Conservation (phyloP, 2,797 vertebrate genomes). For the Balearica regulorum region DNA sequence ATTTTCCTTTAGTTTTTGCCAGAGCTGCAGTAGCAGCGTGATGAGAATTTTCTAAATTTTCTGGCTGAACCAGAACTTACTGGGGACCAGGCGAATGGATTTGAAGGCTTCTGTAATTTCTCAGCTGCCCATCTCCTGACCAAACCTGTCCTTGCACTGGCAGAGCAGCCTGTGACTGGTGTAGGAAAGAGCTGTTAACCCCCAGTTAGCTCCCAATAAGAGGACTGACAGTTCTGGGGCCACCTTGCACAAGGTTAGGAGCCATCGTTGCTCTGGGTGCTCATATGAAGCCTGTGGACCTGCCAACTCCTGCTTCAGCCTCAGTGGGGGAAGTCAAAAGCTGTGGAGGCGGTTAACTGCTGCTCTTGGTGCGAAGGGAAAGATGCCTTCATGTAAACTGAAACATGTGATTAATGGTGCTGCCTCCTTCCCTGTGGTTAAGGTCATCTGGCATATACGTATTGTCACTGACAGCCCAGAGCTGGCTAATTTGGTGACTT, state of each 20-base stretch:
- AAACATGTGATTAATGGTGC: neutral
- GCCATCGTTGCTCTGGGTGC: neutral
- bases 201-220: neutral
- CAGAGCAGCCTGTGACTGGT: neutral
- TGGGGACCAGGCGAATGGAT: neutral
- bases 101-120: neutral
- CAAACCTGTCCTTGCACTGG: neutral
- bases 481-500: neutral
- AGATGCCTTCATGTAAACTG: neutral
- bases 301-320: neutral
- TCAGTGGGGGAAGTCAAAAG: neutral
- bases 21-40: neutral
- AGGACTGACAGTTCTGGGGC: neutral
- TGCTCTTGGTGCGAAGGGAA: neutral
- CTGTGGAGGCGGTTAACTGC: neutral
- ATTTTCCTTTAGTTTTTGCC: neutral
- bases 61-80: neutral
- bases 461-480: neutral
- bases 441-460: neutral
- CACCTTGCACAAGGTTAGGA: neutral
- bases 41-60: neutral
- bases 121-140: neutral
- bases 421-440: neutral
- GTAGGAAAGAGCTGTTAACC: neutral
- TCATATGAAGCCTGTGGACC: neutral